Base-by-base conservation (phyloP, 1,140 invertebrate genomes). In the Caenorhabditis remanei region DNA sequence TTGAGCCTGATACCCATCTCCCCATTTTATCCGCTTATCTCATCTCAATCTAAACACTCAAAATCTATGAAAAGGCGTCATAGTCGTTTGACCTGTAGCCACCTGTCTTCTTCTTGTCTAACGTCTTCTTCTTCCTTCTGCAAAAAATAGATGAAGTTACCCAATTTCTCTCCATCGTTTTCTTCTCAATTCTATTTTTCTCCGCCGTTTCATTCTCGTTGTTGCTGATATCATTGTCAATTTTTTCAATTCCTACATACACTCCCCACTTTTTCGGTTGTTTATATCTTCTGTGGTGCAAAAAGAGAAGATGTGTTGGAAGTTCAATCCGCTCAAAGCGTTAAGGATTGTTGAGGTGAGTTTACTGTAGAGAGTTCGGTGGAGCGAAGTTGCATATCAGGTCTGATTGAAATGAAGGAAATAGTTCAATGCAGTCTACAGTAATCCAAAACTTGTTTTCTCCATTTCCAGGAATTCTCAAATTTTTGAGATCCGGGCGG, bases 281-380 rank as follows among this genome's bases (percentile, higher is more conserved):
- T 71, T 71, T n/a, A n/a, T 32, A 48, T 65, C 9, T 85, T 46
- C 13, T 48, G 21, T 21, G 16, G 58, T 48, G n/a, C 11, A 24
- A 65, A 41, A 85, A 65, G 40, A 14, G 13, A 65, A 71, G 4
- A 85, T 85, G 84, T 85, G 61, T 50, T 87, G 71, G 71, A 79
- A 79, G n/a, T 79, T 79, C 46, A 79, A 79, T 32, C 71, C 71
- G 19, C 71, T 79, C n/a, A 79, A 79, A 50, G 71, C 71, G 8
- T 79, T 79, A 19, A 46, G 71, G 6, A 50, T 79, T 13, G 71
- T 79, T 5, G 71, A 79, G 71, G 71, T 79, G n/a, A 79, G 71
- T 53, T 13, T 67, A 3, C 16, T 53, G 2, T 9, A 50, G 16
- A 8, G 16, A 16, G n/a, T n/a, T n/a, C n/a, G 32, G 32, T 32